phyloP scores from a whole-genome alignment of 2,888 invertebrate species.

The Agrotis exclamationis region DNA sequence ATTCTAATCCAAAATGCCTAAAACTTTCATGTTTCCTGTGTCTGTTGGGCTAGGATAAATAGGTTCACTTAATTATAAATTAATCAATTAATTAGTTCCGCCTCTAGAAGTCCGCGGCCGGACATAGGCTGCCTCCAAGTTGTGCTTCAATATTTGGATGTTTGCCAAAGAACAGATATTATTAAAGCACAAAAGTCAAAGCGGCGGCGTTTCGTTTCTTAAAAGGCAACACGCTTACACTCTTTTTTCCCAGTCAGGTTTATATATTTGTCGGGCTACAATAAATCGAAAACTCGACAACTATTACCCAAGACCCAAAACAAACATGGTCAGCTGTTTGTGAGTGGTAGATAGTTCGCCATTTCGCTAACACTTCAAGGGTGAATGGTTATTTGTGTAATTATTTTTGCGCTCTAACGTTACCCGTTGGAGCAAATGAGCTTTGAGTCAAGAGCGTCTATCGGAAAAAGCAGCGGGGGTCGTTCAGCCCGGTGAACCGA shows the following conservation, averaged over 20 bases:
- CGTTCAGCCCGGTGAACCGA: slow-evolving; percentile 14
- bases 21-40: neutral
- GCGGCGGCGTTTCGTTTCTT: slow-evolving; percentile 9
- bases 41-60: neutral
- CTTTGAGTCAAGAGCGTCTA: slow-evolving; percentile 23
- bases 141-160: slow-evolving; percentile 4
- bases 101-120: neutral
- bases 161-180: slow-evolving; percentile 34
- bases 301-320: neutral
- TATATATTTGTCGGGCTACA: slow-evolving; percentile 20
- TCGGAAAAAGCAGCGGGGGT: slow-evolving; percentile 14
- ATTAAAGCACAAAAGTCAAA: slow-evolving; percentile 34
- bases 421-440: slow-evolving; percentile 10
- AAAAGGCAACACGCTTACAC: slow-evolving; percentile 22
- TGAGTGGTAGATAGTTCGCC: neutral
- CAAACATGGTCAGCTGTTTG: slow-evolving; percentile 1
- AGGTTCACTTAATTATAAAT: slow-evolving; percentile 5
- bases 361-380: slow-evolving; percentile 4
- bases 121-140: slow-evolving; percentile 4
- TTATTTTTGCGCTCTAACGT: slow-evolving; percentile 5
- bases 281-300: slow-evolving; percentile 15
- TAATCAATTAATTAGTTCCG: slow-evolving; percentile 12
- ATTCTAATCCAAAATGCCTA: slow-evolving; percentile 10
- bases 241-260: slow-evolving; percentile 21
- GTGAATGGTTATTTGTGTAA: slow-evolving; percentile 18